Base-by-base conservation (phyloP, 2,888 invertebrate species). In the Pristionchus japonicus region DNA sequence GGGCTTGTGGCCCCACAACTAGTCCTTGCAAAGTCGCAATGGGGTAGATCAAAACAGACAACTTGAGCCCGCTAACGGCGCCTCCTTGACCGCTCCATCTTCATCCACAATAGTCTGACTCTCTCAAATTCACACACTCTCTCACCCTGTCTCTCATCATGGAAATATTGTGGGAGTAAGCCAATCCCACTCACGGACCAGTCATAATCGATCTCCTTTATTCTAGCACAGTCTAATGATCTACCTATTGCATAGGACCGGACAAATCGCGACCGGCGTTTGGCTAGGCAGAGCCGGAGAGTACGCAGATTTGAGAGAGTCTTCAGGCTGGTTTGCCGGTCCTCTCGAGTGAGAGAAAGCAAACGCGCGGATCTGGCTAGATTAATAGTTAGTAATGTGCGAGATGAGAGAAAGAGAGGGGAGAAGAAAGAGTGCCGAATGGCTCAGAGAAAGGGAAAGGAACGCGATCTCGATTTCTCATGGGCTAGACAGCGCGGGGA, bases 151-250 rank as follows among this genome's bases (percentile, higher is more conserved):
- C n/a, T 31, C 15, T 47, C 52, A 20, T 6, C 70, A 34, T 4
- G 23, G 52, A 20, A 52, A 23, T 52, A 23, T 52, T 52, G 52
- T 52, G 52, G 1, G 57, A 52, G 52, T 57, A 20, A 23, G n/a
- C 23, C 23, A 52, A 20, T 52, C 52, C 52, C n/a, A 57, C n/a
- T 23, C 57, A n/a, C n/a, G 77, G 77, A 77, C 77, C 77, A 77
- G 77, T 77, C 77, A 77, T 77, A 77, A 77, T 77, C 77, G 77
- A 77, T 77, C 43, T n/a, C 47, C 40, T n/a, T 77, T 77, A 77
- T 77, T 77, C 70, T 17, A 37, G n/a, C 37, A 70, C 70, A 70
- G 70, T 43, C 77, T 77, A 77, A 77, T 43, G 47, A 43, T 77
- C 47, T 47, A 43, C n/a, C 77, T 43, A 77, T 77, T 77, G 77